A percentile compares a stretch with the other conserved stretches of the same genome.
Conservation (phyloP, 2,113 vertebrate genomes). For the Emydocephalus ijimae region DNA sequence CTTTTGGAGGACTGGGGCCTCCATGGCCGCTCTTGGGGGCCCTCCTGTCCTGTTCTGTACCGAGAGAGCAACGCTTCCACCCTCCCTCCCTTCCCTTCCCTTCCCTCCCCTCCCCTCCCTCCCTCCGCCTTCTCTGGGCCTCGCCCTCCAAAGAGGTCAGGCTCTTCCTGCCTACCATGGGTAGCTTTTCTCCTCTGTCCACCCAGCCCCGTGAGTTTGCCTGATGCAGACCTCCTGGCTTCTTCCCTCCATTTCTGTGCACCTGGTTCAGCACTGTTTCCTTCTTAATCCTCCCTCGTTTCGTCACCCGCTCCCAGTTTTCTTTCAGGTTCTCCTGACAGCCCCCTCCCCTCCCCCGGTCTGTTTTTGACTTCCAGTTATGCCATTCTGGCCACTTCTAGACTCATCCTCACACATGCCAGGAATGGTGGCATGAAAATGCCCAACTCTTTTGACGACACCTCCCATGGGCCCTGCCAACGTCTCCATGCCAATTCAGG, state of each 20-base stretch:
- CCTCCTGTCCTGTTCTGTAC: not conserved
- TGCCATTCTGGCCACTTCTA: not conserved
- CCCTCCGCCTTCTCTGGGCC: not conserved
- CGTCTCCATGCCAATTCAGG: not conserved
- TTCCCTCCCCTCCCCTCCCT: accelerated
- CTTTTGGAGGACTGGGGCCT: not conserved
- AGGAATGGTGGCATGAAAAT: not conserved
- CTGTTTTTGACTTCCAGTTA: not conserved
- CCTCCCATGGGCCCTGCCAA: no score
- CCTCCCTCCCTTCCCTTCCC: no score
- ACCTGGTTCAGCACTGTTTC: not conserved
- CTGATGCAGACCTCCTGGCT: not conserved
- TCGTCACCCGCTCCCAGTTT: not conserved
- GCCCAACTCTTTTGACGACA: not conserved
- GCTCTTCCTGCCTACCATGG: not conserved
- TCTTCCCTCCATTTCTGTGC: not conserved
- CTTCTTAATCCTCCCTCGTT: not conserved
- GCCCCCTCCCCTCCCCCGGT: not conserved
- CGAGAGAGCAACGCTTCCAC: not conserved
- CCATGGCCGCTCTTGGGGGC: not conserved
- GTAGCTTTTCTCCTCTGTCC: not conserved
- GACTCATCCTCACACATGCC: not conserved
- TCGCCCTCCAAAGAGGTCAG: not conserved
- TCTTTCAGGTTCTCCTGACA: not conserved
- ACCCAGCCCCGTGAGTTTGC: not conserved